These are phyloP conservation scores for Melanostigma gelatinosum DNA, from an alignment of 2,113 vertebrate species.

Conservation along the genomic window DNA sequence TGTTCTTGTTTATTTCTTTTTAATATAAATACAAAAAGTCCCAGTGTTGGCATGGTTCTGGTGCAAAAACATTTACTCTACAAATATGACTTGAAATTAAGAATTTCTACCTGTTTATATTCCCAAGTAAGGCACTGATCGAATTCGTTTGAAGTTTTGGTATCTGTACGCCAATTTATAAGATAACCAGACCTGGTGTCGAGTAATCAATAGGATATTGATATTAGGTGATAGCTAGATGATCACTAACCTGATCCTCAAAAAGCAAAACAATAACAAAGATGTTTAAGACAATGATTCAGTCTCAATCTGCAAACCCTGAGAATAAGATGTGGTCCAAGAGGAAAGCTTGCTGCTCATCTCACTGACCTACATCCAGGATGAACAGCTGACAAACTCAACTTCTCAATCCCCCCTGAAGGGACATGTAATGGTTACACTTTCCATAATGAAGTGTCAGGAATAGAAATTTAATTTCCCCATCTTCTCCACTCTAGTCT, in stretches of 20 bases:
- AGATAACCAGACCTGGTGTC: not conserved
- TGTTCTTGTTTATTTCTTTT: not conserved
- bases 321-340: not conserved
- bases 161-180: not conserved
- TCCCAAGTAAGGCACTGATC: not conserved
- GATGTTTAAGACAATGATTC: not conserved
- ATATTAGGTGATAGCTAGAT: not conserved
- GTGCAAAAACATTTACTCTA: not conserved
- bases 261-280: slow-evolving; percentile 1
- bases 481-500: not conserved
- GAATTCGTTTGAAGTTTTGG: not conserved
- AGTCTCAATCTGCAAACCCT: not conserved
- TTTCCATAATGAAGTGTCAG: slow-evolving; percentile 47
- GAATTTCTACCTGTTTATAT: not conserved
- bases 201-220: not conserved
- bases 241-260: slow-evolving; percentile 25
- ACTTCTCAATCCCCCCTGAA: slow-evolving; percentile 31
- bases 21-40: not conserved
- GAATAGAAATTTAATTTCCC: slow-evolving; percentile 41
- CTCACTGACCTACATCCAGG: slow-evolving; percentile 40
- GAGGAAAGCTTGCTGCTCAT: slow-evolving; percentile 18
- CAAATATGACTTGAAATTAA: not conserved
- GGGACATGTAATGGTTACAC: slow-evolving; percentile 8
- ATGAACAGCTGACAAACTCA: slow-evolving; percentile 52
- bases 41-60: not conserved